phyloP scores from a whole-genome alignment of 2,888 invertebrate genomes.

The Ochropacha duplaris region DNA sequence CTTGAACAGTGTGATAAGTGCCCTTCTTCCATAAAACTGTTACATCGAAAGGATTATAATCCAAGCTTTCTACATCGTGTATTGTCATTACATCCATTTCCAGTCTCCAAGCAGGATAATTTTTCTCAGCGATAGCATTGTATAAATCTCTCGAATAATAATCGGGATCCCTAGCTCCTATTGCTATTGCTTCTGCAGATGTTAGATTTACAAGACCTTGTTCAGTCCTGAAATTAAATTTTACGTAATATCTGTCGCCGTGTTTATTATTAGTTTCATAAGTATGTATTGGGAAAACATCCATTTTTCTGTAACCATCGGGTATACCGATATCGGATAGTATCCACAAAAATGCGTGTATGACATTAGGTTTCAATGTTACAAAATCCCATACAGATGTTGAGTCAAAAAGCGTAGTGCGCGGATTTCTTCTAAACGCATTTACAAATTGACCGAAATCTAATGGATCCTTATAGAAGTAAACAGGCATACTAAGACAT shows the following conservation, averaged over 20 bases:
- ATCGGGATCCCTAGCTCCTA: conserved; percentile 90
- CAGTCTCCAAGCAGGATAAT: conserved; percentile 63
- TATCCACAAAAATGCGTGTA: conserved; percentile 89
- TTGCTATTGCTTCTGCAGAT: conserved; percentile 83
- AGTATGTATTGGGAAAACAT: conserved; percentile 94
- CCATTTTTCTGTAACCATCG: conserved; percentile 94
- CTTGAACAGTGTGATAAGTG: conserved; percentile 48
- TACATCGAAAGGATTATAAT: conserved; percentile 64
- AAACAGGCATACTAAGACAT: conserved; percentile 93
- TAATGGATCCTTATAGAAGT: conserved; percentile 92
- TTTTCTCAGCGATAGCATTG: conserved; percentile 90
- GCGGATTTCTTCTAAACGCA: conserved; percentile 95
- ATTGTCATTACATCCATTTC: conserved; percentile 58
- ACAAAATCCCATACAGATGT: conserved; percentile 96
- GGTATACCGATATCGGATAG: conserved; percentile 94
- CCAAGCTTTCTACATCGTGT: conserved; percentile 40
- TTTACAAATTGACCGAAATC: conserved; percentile 93
- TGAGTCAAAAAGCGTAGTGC: conserved; percentile 90
- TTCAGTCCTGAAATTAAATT: conserved; percentile 95
- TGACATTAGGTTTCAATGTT: conserved; percentile 89
- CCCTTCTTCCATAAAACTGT: conserved; percentile 61
- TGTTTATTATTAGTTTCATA: conserved; percentile 92
- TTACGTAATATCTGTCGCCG: conserved; percentile 88
- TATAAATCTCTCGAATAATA: conserved; percentile 91
- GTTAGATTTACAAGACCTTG: conserved; percentile 91